Evolutionary conservation across 1,140 invertebrate genomes (phyloP).

Genomic region (Leptinotarsa texana): DNA sequence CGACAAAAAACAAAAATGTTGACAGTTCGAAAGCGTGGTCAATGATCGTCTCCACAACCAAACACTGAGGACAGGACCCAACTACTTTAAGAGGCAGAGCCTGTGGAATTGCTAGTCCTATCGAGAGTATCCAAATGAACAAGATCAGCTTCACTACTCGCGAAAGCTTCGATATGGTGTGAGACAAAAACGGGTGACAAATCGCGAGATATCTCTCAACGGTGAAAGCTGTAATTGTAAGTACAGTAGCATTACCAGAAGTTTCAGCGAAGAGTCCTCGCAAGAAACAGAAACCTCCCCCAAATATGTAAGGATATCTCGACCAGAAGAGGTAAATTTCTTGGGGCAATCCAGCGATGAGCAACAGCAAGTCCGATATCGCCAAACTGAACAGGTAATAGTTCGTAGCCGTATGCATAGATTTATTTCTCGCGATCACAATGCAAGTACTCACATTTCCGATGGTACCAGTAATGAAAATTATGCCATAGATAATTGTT

Average conservation of each 20-base stretch:
- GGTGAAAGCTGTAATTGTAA: conserved; percentile 90
- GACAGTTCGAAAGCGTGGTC: conserved; percentile 81
- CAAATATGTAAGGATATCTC: conserved; percentile 81
- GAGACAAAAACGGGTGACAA: conserved; percentile 77
- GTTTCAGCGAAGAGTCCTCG: conserved; percentile 77
- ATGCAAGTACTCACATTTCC: conserved; percentile 93
- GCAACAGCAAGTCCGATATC: conserved; percentile 86
- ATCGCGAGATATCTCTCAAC: conserved; percentile 84
- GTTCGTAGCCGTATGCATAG: conserved; percentile 92
- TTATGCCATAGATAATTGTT: conserved; percentile 79
- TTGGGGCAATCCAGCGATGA: conserved; percentile 78
- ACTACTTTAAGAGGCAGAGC: conserved; percentile 69
- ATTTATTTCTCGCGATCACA: conserved; percentile 87
- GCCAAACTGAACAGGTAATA: conserved; percentile 94
- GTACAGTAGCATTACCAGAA: conserved; percentile 86
- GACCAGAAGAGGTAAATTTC: conserved; percentile 89
- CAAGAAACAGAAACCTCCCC: conserved; percentile 74
- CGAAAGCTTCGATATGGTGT: conserved; percentile 83
- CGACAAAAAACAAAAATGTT: conserved; percentile 81
- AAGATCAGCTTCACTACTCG: conserved; percentile 74
- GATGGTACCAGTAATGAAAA: conserved; percentile 83
- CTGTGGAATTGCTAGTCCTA: conserved; percentile 78
- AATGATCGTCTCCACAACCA: conserved; percentile 64
- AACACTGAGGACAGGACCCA: conserved; percentile 43
- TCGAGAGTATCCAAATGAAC: conserved; percentile 72